Conservation (phyloP, 2,113 vertebrate species). For the Pachycephala philippinensis region DNA sequence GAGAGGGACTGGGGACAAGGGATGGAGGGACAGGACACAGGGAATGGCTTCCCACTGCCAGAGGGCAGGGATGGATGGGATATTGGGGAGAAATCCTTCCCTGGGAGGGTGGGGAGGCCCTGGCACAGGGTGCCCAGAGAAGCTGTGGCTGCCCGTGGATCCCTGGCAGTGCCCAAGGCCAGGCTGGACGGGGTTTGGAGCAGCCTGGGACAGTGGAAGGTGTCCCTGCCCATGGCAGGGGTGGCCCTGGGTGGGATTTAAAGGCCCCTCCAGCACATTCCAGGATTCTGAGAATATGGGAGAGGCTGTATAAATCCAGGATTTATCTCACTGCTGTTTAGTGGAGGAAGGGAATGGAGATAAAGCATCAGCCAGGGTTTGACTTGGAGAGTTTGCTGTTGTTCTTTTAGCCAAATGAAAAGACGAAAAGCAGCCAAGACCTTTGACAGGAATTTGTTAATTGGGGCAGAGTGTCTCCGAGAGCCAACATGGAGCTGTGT, state of each 20-base stretch:
- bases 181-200: neutral
- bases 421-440: neutral
- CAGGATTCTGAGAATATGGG: neutral
- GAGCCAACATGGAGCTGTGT: neutral
- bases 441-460: neutral
- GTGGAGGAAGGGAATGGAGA: neutral
- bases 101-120: neutral
- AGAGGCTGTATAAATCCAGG: neutral
- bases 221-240: neutral
- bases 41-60: neutral
- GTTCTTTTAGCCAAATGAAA: neutral
- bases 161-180: neutral
- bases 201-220: neutral
- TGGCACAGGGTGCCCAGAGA: neutral
- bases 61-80: neutral
- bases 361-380: neutral
- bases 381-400: neutral
- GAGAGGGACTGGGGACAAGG: neutral
- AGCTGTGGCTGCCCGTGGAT: neutral
- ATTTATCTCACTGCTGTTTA: neutral
- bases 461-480: neutral
- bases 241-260: rapidly evolving
- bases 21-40: neutral
- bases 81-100: neutral
- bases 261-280: neutral